Conservation (phyloP, 2,888 invertebrate genomes). For the Melitaea athalia region DNA sequence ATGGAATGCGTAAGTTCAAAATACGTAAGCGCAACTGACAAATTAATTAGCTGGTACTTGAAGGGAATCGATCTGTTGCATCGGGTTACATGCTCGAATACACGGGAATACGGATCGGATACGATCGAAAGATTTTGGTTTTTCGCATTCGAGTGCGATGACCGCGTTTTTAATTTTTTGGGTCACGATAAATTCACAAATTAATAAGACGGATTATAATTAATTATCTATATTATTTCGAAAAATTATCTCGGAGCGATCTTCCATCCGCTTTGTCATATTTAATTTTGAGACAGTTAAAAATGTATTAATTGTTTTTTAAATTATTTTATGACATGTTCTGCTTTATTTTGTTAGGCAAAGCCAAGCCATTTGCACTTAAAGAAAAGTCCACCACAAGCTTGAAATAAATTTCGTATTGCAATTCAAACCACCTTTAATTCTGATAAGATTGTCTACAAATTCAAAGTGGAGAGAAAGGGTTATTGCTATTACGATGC, state of each 20-base stretch:
- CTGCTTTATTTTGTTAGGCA: no score
- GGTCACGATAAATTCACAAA: constrained; percentile 19
- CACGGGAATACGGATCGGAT: constrained; percentile 39
- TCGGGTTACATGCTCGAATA: constrained; percentile 69
- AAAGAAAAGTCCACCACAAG: not conserved
- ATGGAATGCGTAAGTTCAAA: constrained; percentile 41
- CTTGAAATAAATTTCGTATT: not conserved
- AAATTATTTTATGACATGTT: not conserved
- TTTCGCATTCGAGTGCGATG: constrained; percentile 37
- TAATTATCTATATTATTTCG: constrained; percentile 19
- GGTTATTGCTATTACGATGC: constrained; percentile 29
- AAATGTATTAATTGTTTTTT: not conserved
- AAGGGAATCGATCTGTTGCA: constrained; percentile 69
- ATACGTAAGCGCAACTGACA: constrained; percentile 53
- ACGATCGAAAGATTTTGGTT: constrained; percentile 36
- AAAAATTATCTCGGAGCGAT: constrained; percentile 5
- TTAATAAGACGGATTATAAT: constrained; percentile 19
- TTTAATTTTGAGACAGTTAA: no score
- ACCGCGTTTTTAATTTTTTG: constrained; percentile 36
- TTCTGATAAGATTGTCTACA: constrained; percentile 10
- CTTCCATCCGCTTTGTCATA: no score
- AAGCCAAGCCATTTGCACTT: not conserved
- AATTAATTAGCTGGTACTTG: constrained; percentile 72
- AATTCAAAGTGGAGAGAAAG: constrained; percentile 12
- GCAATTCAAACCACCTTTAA: constrained; percentile 5